These are phyloP conservation scores for Microplitis mediator DNA, from an alignment of 1,140 invertebrate genomes.

Conservation along the genomic window DNA sequence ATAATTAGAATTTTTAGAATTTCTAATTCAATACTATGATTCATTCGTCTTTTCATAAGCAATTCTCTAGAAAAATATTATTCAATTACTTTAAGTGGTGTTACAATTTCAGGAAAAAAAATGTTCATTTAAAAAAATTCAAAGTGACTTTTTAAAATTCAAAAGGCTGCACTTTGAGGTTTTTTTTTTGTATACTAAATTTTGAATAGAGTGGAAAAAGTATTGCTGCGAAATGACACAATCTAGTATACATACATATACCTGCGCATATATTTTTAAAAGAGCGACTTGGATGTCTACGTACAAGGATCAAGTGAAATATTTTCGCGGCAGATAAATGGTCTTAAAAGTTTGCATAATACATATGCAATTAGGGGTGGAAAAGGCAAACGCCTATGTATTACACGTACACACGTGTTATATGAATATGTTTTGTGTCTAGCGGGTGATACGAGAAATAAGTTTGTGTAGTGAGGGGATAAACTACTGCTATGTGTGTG, in stretches of 20 bases:
- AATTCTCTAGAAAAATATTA: too few relatives aligned
- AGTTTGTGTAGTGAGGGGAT: background rate
- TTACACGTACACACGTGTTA: constrained; percentile 9
- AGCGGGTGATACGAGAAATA: background rate
- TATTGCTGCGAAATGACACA: background rate
- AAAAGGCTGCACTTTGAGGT: too few relatives aligned
- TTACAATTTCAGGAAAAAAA: too few relatives aligned
- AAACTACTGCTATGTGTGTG: background rate
- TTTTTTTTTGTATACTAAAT: too few relatives aligned
- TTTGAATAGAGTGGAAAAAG: background rate
- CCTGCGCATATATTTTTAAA: too few relatives aligned
- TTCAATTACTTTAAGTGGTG: too few relatives aligned
- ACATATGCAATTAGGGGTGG: constrained; percentile 35
- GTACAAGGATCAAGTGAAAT: constrained; percentile 30
- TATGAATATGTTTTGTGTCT: background rate
- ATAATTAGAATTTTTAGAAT: too few relatives aligned
- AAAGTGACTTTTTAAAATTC: too few relatives aligned
- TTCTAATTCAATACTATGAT: too few relatives aligned
- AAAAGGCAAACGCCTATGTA: background rate
- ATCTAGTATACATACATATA: background rate
- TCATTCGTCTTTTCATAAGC: too few relatives aligned
- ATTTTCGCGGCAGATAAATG: constrained; percentile 33
- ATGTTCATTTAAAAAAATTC: too few relatives aligned
- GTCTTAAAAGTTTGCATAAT: constrained; percentile 37
- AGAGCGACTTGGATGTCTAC: too few relatives aligned